Percentiles rank a stretch among this genome's conserved stretches.
Evolutionary conservation across 2,797 vertebrate genomes (phyloP).

Genomic region (Silurus aristotelis): DNA sequence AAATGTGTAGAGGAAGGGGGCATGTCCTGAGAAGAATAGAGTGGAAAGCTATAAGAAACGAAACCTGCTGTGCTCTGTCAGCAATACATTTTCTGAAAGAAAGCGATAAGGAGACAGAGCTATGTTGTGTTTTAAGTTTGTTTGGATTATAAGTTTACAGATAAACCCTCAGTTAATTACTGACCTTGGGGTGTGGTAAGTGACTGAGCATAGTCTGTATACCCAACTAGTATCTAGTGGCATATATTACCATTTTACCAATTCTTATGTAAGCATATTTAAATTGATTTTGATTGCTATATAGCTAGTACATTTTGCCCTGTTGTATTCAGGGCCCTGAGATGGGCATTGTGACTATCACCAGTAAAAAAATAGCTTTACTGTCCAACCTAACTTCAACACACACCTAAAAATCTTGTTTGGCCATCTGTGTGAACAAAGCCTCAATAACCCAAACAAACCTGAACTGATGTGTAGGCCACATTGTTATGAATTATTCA

Average conservation of each 20-base stretch:
- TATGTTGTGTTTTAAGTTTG: constrained; percentile 1
- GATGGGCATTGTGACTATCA: not conserved
- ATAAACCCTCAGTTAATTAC: not conserved
- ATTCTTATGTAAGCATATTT: not conserved
- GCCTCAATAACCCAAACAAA: not conserved
- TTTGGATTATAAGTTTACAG: constrained; percentile 14
- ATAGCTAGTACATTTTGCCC: not conserved
- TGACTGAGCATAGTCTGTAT: not conserved
- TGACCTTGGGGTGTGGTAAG: too few species aligned
- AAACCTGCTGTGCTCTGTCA: not conserved
- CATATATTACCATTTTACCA: not conserved
- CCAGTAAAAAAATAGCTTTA: not conserved
- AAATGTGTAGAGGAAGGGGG: not conserved
- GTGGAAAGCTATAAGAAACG: not conserved
- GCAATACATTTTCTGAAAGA: not conserved
- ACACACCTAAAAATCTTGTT: not conserved
- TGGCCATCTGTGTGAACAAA: not conserved
- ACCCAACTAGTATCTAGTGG: not conserved
- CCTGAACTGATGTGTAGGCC: not conserved
- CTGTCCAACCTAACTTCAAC: not conserved
- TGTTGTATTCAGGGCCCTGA: not conserved
- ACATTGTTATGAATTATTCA: not conserved
- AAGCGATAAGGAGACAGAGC: not conserved
- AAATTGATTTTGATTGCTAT: not conserved
- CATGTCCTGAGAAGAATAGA: not conserved